phyloP scores from a whole-genome alignment of 2,888 invertebrate species.

The Dicyrtoma fusca region DNA sequence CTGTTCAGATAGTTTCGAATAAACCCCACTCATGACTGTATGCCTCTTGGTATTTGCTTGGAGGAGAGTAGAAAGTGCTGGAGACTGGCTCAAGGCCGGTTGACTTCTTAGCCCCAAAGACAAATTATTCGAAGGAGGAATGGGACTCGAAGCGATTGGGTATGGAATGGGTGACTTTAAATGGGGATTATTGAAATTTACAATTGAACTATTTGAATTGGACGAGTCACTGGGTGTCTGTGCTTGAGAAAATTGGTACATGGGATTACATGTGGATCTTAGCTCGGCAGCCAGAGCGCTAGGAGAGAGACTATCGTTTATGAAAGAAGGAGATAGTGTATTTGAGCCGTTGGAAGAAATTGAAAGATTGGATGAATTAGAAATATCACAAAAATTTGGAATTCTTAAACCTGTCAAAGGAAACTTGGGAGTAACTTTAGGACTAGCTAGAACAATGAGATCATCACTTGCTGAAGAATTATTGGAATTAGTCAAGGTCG shows the following conservation, averaged over 20 bases:
- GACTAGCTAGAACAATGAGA: constrained; percentile 55
- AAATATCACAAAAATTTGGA: constrained; percentile 36
- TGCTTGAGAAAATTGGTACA: not conserved
- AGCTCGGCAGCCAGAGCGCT: too few species aligned
- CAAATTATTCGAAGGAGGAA: not conserved
- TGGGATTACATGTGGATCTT: not conserved
- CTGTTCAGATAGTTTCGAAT: constrained; percentile 36
- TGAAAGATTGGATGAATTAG: not conserved
- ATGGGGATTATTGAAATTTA: not conserved
- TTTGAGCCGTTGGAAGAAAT: not conserved
- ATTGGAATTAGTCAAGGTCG: not conserved
- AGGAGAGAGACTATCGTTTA: not conserved
- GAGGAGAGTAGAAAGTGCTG: not conserved
- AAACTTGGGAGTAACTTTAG: constrained; percentile 50
- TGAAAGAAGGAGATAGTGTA: constrained; percentile 6
- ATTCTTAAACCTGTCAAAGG: not conserved
- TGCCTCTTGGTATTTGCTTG: not conserved
- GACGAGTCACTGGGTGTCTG: not conserved
- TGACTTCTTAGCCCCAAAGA: not conserved
- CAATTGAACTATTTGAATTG: not conserved
- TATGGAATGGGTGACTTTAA: not conserved
- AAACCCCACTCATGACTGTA: not conserved
- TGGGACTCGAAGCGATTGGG: not conserved
- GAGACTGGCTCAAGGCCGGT: not conserved
- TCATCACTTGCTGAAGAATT: constrained; percentile 41